Evolutionary conservation across 1,140 invertebrate species (phyloP), one percentile per base, ranked within the genome.

Genomic region (Gryon sp.): DNA sequence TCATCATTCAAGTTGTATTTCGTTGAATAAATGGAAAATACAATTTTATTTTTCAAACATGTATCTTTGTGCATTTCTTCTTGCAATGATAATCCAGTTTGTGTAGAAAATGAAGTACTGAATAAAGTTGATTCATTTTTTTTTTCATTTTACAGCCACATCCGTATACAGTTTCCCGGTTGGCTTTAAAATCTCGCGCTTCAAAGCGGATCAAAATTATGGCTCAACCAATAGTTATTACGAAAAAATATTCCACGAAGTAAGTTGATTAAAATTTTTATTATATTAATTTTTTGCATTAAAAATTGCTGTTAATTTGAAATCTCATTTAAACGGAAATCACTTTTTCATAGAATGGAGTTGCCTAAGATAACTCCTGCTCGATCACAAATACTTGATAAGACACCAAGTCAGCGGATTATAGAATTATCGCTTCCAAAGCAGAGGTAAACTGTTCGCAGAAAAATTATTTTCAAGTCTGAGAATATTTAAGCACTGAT

Each of bases 161-260:
- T 36, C 79, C 85, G 0, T 84, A 52, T 18, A 18, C 65, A 8
- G 80, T 80, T 4, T 12, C 52, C 7, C 79, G 75, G 0, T 22
- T 76, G 0, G 82, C 84, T 9, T 57, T 85, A 3, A 80, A n/a
- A 50, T 63, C 74, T 12, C 78, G 60, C 0, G 53, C 82, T 0
- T 80, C 80, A 22, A 83, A 79, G 53, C 79, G 86, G 19, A 81
- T 84, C 50, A 82, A 79, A 63, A 78, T 81, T 43, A 83, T 87
- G 84, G 82, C 86, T 4, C 62, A 62, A n/a, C 84, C 86, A 2
- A 66, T 79, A 32, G 34, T 40, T 43, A n/a, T 82, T 20, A 79
- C 18, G n/a, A 82, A 84, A 62, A 86, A 83, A 78, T 84, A 80
- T 52, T 59, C 78, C 24, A 38, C 62, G 4, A 20, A 48, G 85